Evolutionary conservation across 2,113 vertebrate genomes (phyloP), one percentile per base, ranked within the genome.

Genomic region (Python bivittatus): DNA sequence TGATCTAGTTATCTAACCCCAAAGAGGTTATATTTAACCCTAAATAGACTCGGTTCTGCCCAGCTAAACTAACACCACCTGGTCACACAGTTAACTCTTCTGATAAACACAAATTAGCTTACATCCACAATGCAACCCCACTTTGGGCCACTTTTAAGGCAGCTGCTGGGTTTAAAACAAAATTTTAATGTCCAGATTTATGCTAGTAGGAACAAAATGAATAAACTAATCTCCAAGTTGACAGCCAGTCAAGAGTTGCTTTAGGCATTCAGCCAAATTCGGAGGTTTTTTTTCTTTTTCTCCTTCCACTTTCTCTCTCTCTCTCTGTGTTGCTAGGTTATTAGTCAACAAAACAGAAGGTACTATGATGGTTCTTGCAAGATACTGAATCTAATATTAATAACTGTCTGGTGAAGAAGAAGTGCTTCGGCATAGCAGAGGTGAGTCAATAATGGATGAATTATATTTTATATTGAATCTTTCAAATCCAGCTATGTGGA

Each of bases 271-370:
- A 89, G 90, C 93, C 92, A 85, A 27, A 68, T 57, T 94, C 84
- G 90, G n/a, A 90, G 84, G 33, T 20, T n/a, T 9, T 56, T 27
- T 29, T 10, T 29, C 60, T 29, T 79, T 93, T 84, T 92, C 90
- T 52, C 89, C 89, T 0, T 6, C 6, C 22, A 7, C 22, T 8
- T 23, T 60, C 22, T 8, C 48, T 48, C 68, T 92, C 29, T 53
- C 11, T 79, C 33, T 54, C 4, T 33, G 33, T 79, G 15, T 96
- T 96, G 96, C 95, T 95, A 97, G 91, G 95, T 89, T 97, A 97
- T 96, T 95, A 95, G 93, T 97, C 97, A 97, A 97, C 93, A 95
- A 90, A 94, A 88, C 91, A 90, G 91, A 92, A 94, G 4, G 33
- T 92, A 9, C 90, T 91, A 84, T 52, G 60, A 87, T 44, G 56